phyloP scores from a whole-genome alignment of 1,140 invertebrate genomes.

The roundworm (Caenorhabditis elegans) region DNA sequence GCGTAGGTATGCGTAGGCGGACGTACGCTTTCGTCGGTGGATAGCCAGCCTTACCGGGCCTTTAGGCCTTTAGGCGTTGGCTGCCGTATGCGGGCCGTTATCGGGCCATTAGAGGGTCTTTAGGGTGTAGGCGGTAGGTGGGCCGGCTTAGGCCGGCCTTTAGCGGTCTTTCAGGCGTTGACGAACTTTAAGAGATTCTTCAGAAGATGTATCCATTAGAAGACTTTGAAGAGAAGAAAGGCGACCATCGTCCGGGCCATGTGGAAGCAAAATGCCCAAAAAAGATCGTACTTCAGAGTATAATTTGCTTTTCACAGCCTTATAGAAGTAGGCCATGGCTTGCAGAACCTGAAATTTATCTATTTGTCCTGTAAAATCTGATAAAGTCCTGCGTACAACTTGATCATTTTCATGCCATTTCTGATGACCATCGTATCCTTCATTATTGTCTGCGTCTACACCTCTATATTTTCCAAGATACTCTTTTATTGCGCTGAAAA shows the following conservation, averaged over 20 bases:
- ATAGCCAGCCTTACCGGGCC: no score
- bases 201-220: slow-evolving; percentile 4
- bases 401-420: slow-evolving; percentile 27
- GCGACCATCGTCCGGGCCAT: slow-evolving; percentile 16
- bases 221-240: slow-evolving; percentile 34
- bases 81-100: no score
- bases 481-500: background rate
- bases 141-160: no score
- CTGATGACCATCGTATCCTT: slow-evolving; percentile 41
- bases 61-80: no score
- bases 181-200: background rate
- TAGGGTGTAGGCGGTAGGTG: no score
- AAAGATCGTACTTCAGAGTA: slow-evolving; percentile 15
- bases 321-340: background rate
- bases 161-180: no score
- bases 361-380: no score
- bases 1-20: no score
- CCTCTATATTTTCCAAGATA: background rate
- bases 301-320: background rate
- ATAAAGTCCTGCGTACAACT: background rate
- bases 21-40: no score
- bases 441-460: slow-evolving; percentile 14
- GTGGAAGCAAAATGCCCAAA: background rate
- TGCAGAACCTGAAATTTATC: background rate
- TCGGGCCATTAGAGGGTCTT: no score